Evolutionary conservation across 2,888 invertebrate species (phyloP).

Genomic region (Drosophila phalerata): DNA sequence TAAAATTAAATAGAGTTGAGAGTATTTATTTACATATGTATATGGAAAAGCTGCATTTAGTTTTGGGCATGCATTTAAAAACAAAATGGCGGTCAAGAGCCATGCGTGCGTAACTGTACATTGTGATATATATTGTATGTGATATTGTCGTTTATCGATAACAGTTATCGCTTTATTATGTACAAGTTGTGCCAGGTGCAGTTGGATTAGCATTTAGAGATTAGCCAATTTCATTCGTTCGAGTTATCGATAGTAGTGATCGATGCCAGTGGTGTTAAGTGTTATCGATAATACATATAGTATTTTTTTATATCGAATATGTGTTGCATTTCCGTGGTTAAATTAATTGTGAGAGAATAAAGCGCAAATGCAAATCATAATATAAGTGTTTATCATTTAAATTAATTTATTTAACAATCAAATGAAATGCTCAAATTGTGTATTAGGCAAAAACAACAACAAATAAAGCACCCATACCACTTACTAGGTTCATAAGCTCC

Average conservation of each 20-base stretch:
- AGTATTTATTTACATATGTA: slow-evolving; percentile 29
- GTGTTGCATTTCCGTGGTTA: slow-evolving; percentile 40
- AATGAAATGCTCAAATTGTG: slow-evolving; percentile 52
- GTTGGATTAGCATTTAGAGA: slow-evolving; percentile 15
- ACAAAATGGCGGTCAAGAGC: slow-evolving; percentile 45
- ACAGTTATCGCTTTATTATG: slow-evolving; percentile 37
- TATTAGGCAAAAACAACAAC: slow-evolving; percentile 73
- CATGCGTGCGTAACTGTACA: slow-evolving; percentile 67
- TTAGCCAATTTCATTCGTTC: slow-evolving; percentile 7
- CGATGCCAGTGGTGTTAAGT: not conserved
- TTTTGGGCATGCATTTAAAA: slow-evolving; percentile 50
- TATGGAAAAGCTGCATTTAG: slow-evolving; percentile 22
- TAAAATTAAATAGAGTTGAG: slow-evolving; percentile 1
- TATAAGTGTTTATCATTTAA: not conserved
- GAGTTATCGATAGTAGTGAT: slow-evolving; percentile 6
- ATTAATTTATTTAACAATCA: slow-evolving; percentile 30
- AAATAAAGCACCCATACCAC: slow-evolving; percentile 86
- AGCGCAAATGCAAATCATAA: slow-evolving; percentile 52
- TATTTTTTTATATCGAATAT: slow-evolving; percentile 3
- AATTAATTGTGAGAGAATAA: slow-evolving; percentile 28
- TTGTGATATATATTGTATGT: slow-evolving; percentile 2
- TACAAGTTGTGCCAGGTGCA: slow-evolving; percentile 37
- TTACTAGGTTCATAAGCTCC: slow-evolving; percentile 86
- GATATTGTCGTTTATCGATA: slow-evolving; percentile 31
- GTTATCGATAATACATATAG: slow-evolving; percentile 2